Evolutionary conservation across 2,113 vertebrate species (phyloP).

Genomic region (Herpetotheres cachinnans): DNA sequence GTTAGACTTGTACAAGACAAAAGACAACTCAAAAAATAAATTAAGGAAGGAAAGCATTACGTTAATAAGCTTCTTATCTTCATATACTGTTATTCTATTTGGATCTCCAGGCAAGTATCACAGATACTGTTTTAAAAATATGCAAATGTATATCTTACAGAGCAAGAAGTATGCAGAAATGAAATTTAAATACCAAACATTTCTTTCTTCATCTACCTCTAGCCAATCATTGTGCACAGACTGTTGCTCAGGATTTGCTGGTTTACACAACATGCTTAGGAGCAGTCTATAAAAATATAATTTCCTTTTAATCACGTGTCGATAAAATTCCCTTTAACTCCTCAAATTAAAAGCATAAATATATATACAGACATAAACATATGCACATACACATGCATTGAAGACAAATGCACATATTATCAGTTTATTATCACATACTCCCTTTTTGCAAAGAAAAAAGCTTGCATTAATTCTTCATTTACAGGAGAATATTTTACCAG

Average conservation of each 20-base stretch:
- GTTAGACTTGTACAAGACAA: background rate
- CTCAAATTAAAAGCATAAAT: background rate
- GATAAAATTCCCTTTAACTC: background rate
- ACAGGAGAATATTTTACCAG: background rate
- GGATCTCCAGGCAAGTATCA: background rate
- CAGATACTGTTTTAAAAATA: background rate
- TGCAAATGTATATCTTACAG: background rate
- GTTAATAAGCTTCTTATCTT: background rate
- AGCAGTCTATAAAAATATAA: background rate
- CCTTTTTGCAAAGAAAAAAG: background rate
- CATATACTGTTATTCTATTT: background rate
- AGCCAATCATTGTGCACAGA: background rate
- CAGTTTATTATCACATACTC: background rate
- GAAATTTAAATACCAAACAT: background rate
- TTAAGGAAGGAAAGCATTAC: background rate
- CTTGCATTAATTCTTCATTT: background rate
- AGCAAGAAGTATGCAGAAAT: background rate
- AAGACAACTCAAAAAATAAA: background rate
- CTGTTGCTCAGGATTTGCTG: background rate
- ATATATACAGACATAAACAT: background rate
- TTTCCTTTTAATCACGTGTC: background rate
- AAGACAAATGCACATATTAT: background rate
- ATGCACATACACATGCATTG: accelerated
- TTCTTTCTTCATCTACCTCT: background rate
- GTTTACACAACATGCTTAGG: background rate